Conservation (phyloP, 2,797 vertebrate species). For the Xenops minutus region DNA sequence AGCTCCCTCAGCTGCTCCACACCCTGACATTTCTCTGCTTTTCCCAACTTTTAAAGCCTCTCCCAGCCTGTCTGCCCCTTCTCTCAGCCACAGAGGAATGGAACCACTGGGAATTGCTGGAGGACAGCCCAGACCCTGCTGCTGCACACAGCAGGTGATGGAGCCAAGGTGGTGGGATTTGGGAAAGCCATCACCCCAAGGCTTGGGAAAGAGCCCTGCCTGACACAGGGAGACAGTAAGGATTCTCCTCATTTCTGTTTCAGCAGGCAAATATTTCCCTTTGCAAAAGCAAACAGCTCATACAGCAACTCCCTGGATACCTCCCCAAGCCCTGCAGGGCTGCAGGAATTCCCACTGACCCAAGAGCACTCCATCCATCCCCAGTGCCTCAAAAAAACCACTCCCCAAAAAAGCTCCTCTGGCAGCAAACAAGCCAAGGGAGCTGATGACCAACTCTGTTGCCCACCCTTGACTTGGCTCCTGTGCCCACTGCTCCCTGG, state of each 20-base stretch:
- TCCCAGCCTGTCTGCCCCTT: not conserved
- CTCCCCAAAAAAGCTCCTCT: not conserved
- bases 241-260: not conserved
- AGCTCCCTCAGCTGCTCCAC: not conserved
- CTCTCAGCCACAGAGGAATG: not conserved
- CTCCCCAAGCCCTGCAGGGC: rapidly evolving
- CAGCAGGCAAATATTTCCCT: conserved; percentile 28
- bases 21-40: not conserved
- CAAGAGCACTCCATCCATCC: rapidly evolving
- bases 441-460: not conserved
- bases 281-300: not conserved
- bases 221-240: not conserved
- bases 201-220: not conserved
- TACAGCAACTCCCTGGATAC: not conserved
- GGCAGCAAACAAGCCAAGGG: not conserved
- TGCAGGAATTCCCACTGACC: not conserved
- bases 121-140: not conserved
- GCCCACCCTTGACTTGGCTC: not conserved
- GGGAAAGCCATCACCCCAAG: not conserved
- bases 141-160: not conserved
- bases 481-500: rapidly evolving
- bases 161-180: not conserved
- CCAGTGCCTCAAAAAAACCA: not conserved
- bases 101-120: not conserved
- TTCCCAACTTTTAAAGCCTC: not conserved